Evolutionary conservation across 2,888 invertebrate genomes (phyloP), one percentile per base, ranked within the genome.

Genomic region (Coleophora flavipennella): DNA sequence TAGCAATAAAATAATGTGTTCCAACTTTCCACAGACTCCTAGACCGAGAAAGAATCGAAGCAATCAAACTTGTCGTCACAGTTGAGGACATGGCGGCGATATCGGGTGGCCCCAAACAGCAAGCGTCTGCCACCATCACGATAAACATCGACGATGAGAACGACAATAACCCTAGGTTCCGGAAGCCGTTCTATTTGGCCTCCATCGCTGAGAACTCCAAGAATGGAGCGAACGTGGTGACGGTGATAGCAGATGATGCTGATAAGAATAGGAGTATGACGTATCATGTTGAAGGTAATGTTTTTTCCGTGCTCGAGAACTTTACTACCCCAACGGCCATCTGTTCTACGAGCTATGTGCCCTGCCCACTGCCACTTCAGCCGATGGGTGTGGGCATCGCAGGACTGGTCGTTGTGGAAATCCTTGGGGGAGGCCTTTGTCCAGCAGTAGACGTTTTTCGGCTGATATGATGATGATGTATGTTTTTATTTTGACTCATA

Each of bases 121-220:
- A 90, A 2, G 92, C 92, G 0, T 89, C 77, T 79, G 91, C 91
- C 0, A 89, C 88, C 1, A 77, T 96, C 8, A 92, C 90, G 3
- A 88, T 96, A 32, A 77, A 90, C 13, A 87, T 96, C 7, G 90
- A 92, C 39, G 96, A 96, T 64, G 93, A 93, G 40, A 96, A 97
- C 57, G 96, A 97, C 57, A 96, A 96, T 59, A 92, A 92, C 61
- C 96, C 96, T 0, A 90, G 89, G 58, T 96, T 96, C 62, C 86
- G 91, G 25, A 89, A 91, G 54, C 90, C 93, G 0, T 91, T 90
- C 52, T 96, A 96, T 53, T 88, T 90, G 44, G 89, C 91, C 40
- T 89, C 93, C 0, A 90, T 96, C 0, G 90, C 94, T 0, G 96
- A 96, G 67, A 97, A 96, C 67, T 93, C 94, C 36, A 93, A 94